These are phyloP conservation scores for Fistularia tabacaria DNA, from an alignment of 2,797 vertebrate species.

Conservation along the genomic window DNA sequence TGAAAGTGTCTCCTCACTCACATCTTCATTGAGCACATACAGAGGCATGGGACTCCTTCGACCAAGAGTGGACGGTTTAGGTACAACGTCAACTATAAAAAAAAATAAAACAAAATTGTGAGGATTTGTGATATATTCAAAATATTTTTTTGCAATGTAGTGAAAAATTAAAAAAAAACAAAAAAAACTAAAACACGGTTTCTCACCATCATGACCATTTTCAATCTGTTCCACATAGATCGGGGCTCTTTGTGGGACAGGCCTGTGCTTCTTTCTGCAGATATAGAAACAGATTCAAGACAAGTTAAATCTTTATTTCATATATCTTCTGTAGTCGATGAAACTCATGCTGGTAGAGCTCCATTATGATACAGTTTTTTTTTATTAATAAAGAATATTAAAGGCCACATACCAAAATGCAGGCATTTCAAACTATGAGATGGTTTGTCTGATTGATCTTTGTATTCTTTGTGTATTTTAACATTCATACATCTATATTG, in stretches of 20 bases:
- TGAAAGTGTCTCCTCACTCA: slow-evolving; percentile 37
- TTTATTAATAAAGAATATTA: no score
- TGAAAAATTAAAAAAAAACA: slow-evolving; percentile 38
- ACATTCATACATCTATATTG: no score
- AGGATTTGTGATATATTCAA: neutral
- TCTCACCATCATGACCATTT: slow-evolving; percentile 86
- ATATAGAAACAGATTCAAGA: slow-evolving; percentile 1
- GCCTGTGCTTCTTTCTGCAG: slow-evolving; percentile 83
- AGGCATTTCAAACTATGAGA: no score
- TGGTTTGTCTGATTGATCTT: no score
- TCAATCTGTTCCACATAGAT: slow-evolving; percentile 83
- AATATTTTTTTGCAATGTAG: no score
- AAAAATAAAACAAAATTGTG: neutral
- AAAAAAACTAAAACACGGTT: neutral
- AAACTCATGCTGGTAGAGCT: no score
- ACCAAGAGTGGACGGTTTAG: slow-evolving; percentile 69
- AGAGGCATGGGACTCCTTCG: slow-evolving; percentile 82
- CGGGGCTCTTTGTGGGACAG: slow-evolving; percentile 78
- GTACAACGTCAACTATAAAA: slow-evolving; percentile 81
- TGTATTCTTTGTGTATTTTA: no score
- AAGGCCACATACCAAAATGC: no score
- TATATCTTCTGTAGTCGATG: no score
- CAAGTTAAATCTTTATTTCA: neutral
- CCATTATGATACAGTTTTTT: no score
- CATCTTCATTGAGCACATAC: slow-evolving; percentile 92